Evolutionary conservation across 2,888 invertebrate species (phyloP).

Genomic region (Mechanitis messenoides): DNA sequence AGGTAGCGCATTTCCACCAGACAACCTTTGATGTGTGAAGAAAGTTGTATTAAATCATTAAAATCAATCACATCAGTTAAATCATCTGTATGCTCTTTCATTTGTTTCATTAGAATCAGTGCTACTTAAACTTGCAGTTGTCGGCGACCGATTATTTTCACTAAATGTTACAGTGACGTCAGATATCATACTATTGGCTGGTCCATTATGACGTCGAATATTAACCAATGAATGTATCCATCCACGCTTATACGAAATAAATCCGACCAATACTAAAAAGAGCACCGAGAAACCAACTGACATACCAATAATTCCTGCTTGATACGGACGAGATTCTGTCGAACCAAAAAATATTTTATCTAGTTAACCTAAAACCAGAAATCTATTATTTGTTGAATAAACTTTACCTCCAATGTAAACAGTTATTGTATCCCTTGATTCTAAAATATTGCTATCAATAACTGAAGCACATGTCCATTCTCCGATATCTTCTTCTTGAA

Average conservation of each 20-base stretch:
- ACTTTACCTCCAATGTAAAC: constrained; percentile 35
- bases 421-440: constrained; percentile 49
- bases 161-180: background rate
- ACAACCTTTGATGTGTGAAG: too few species aligned
- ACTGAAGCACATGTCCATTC: constrained; percentile 68
- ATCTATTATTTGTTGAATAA: background rate
- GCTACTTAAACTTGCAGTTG: background rate
- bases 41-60: too few species aligned
- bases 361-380: background rate
- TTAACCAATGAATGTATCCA: constrained; percentile 14
- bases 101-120: background rate
- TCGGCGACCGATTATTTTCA: background rate
- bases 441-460: constrained; percentile 44
- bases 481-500: constrained; percentile 55
- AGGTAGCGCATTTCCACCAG: too few species aligned
- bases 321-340: constrained; percentile 29
- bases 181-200: background rate
- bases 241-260: constrained; percentile 38
- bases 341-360: background rate
- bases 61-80: too few species aligned
- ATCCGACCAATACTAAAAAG: constrained; percentile 37
- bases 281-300: constrained; percentile 39
- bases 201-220: background rate
- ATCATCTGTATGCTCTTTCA: background rate
- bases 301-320: constrained; percentile 52